These are phyloP conservation scores for Perithous albicinctus DNA, from an alignment of 2,888 invertebrate species.

Conservation along the genomic window DNA sequence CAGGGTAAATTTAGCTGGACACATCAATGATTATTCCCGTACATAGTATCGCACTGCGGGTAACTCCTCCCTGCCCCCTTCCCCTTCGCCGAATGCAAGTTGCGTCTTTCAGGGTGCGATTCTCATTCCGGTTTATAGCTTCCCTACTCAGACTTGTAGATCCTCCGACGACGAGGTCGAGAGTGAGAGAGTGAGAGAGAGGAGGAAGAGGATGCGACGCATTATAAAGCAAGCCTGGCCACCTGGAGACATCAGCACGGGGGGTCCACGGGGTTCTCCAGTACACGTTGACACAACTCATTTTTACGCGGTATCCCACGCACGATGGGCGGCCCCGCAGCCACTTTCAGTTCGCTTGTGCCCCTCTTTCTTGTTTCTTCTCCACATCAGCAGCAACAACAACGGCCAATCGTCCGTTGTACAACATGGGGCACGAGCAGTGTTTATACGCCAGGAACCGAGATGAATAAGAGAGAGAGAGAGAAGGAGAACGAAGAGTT, in stretches of 20 bases:
- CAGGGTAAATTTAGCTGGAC: too few species aligned
- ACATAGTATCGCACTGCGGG: not conserved
- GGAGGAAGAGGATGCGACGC: slow-evolving; percentile 51
- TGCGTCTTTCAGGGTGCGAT: slow-evolving; percentile 44
- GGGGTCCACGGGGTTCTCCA: slow-evolving; percentile 72
- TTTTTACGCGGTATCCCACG: slow-evolving; percentile 83
- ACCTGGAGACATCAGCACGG: slow-evolving; percentile 79
- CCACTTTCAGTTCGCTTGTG: slow-evolving; percentile 33
- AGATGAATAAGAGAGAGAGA: slow-evolving; percentile 1
- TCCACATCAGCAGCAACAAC: slow-evolving; percentile 69
- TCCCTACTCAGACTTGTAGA: slow-evolving; percentile 6
- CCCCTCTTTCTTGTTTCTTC: slow-evolving; percentile 50
- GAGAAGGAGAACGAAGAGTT: slow-evolving; percentile 12
- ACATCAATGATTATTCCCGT: slow-evolving; percentile 3
- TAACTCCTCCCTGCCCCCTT: not conserved
- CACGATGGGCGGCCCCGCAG: slow-evolving; percentile 81
- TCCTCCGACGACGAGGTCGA: slow-evolving; percentile 40
- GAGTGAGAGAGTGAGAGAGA: too few species aligned
- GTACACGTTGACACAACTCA: slow-evolving; percentile 83
- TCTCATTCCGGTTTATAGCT: slow-evolving; percentile 56
- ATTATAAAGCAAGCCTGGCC: slow-evolving; percentile 79
- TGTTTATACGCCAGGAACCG: slow-evolving; percentile 59
- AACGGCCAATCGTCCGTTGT: slow-evolving; percentile 35
- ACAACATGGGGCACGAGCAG: slow-evolving; percentile 41
- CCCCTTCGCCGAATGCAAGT: not conserved